Evolutionary conservation across 2,888 invertebrate species (phyloP).

Genomic region (Hydrotaea diabolus): DNA sequence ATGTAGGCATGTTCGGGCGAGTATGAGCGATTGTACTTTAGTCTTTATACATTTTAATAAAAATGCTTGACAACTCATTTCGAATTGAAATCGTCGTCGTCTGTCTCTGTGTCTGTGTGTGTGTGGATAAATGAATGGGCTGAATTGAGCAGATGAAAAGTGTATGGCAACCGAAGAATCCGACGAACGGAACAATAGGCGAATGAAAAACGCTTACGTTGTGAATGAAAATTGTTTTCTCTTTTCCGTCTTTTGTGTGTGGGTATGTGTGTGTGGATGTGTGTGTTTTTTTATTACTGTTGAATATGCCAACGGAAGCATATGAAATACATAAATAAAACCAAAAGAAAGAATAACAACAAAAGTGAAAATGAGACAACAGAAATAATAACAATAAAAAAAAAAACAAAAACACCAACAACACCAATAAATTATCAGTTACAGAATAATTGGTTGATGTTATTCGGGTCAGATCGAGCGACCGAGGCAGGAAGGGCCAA

Average conservation of each 20-base stretch:
- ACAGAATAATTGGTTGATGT: background rate
- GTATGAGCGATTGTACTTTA: background rate
- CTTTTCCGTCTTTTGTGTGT: constrained; percentile 2
- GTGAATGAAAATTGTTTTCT: constrained; percentile 27
- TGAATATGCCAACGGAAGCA: background rate
- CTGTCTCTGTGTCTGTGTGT: too few species aligned
- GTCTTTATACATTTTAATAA: background rate
- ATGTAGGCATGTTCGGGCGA: background rate
- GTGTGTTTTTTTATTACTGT: background rate
- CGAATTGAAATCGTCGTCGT: too few species aligned
- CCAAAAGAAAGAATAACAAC: background rate
- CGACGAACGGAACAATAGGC: background rate
- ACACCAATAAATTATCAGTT: background rate
- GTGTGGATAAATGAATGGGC: background rate
- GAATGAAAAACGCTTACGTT: background rate
- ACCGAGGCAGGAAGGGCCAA: background rate
- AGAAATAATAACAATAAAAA: background rate
- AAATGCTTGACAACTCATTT: constrained; percentile 18
- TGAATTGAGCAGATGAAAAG: constrained; percentile 18
- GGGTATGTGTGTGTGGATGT: background rate
- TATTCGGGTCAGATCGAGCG: background rate
- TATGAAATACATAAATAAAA: constrained; percentile 19
- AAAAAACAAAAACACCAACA: background rate
- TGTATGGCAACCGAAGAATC: background rate
- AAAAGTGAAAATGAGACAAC: background rate